These are phyloP conservation scores for Euclidia mi DNA, from an alignment of 2,888 invertebrate genomes.

Conservation along the genomic window DNA sequence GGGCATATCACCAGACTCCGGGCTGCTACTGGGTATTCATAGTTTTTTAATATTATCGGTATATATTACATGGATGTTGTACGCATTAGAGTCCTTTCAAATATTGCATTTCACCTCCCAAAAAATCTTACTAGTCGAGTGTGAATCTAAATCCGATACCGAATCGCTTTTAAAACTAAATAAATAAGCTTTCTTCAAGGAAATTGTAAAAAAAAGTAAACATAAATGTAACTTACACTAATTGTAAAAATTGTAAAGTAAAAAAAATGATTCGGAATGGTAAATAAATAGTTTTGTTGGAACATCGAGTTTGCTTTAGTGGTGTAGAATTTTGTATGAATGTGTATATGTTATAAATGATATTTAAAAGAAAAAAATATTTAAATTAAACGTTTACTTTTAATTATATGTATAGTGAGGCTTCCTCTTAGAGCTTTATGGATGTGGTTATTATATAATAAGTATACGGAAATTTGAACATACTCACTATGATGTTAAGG, in stretches of 20 bases:
- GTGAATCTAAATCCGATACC: constrained; percentile 79
- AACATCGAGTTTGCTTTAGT: constrained; percentile 85
- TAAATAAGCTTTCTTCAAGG: constrained; percentile 62
- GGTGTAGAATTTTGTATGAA: constrained; percentile 82
- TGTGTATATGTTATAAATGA: constrained; percentile 84
- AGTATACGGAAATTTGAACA: constrained; percentile 87
- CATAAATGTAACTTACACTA: constrained; percentile 50
- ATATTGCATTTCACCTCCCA: constrained; percentile 63
- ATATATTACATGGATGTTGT: constrained; percentile 16
- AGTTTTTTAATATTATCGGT: not conserved
- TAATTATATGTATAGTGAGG: constrained; percentile 86
- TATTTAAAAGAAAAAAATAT: constrained; percentile 74
- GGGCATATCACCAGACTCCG: no score
- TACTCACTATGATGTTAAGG: constrained; percentile 83
- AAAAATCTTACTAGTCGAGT: constrained; percentile 80
- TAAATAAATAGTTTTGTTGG: constrained; percentile 67
- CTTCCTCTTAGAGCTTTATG: constrained; percentile 89
- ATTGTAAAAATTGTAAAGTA: constrained; percentile 65
- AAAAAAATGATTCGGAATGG: constrained; percentile 60
- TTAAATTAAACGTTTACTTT: constrained; percentile 73
- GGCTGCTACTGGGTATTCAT: not conserved
- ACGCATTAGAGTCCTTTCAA: constrained; percentile 28
- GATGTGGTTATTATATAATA: constrained; percentile 80
- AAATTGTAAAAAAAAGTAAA: constrained; percentile 64
- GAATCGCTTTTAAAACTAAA: constrained; percentile 60